Evolutionary conservation across 2,888 invertebrate genomes (phyloP).

Genomic region (Cremastobaeus sp.): DNA sequence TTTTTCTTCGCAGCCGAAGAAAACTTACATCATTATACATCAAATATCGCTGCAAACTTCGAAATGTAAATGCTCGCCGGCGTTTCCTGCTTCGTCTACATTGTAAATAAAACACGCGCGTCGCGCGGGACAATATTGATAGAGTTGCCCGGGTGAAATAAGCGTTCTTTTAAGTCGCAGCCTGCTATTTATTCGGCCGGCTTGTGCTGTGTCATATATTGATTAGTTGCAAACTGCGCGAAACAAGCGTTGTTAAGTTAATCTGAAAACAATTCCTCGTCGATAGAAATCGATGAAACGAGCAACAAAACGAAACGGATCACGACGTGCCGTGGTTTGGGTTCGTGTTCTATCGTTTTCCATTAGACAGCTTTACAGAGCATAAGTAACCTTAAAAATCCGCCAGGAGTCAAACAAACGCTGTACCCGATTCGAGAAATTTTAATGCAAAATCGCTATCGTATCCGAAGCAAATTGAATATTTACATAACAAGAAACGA

Average conservation of each 20-base stretch:
- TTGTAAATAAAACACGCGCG: conserved; percentile 3
- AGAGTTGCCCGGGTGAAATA: not conserved
- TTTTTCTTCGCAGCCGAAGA: not conserved
- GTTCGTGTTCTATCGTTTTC: conserved; percentile 42
- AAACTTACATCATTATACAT: conserved; percentile 17
- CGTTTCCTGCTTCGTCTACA: not conserved
- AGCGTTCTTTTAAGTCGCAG: no score
- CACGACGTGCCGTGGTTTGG: conserved; percentile 25
- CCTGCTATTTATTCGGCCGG: no score
- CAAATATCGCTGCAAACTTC: conserved; percentile 17
- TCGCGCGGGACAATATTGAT: no score
- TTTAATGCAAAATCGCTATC: conserved; percentile 38
- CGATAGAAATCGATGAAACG: conserved; percentile 28
- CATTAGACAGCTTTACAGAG: conserved; percentile 29
- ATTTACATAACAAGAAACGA: conserved; percentile 38
- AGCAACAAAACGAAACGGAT: conserved; percentile 28
- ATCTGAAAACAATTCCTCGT: conserved; percentile 25
- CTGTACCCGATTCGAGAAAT: conserved; percentile 13
- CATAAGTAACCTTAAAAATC: conserved; percentile 44
- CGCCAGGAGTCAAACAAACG: conserved; percentile 26
- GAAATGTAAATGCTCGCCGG: conserved; percentile 11
- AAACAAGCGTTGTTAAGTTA: conserved; percentile 23
- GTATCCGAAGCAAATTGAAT: conserved; percentile 33
- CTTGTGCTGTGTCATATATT: conserved; percentile 12
- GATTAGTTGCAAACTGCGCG: conserved; percentile 1